A percentile compares a stretch with the other conserved stretches of the same genome.
Evolutionary conservation across 2,888 invertebrate genomes (phyloP).

Genomic region (Acanthosepion esculentum): DNA sequence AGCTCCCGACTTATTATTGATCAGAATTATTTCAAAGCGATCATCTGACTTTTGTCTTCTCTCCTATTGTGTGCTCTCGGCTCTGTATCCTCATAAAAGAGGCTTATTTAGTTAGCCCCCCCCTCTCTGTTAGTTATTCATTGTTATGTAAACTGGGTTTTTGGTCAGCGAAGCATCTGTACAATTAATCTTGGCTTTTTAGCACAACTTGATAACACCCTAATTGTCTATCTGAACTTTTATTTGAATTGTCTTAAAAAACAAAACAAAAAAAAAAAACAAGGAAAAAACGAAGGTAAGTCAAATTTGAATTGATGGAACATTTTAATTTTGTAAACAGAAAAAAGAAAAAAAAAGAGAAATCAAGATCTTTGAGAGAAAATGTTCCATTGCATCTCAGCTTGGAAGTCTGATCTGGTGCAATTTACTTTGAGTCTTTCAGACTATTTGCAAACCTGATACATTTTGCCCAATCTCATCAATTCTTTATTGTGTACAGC

Average conservation of each 20-base stretch:
- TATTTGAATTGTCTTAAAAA: background rate
- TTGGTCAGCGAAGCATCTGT: background rate
- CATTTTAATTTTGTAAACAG: background rate
- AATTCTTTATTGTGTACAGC: background rate
- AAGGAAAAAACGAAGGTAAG: background rate
- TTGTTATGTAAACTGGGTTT: constrained; percentile 17
- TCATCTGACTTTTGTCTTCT: background rate
- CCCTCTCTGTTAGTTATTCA: background rate
- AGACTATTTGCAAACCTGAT: background rate
- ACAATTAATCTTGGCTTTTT: constrained; percentile 9
- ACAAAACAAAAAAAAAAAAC: background rate
- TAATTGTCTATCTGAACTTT: constrained; percentile 20
- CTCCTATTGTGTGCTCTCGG: background rate
- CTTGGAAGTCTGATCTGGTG: background rate
- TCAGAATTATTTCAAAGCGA: constrained; percentile 18
- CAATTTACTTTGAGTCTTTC: constrained; percentile 8
- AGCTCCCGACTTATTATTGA: background rate
- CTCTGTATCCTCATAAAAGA: background rate
- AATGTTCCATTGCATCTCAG: background rate
- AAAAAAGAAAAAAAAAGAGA: background rate
- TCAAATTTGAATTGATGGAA: background rate
- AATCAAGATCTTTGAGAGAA: background rate
- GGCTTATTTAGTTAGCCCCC: background rate
- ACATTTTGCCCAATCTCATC: constrained; percentile 1
- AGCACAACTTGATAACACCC: background rate